Percentiles rank a stretch among this genome's conserved stretches.
These are phyloP conservation scores for Drosophila parthenogenetica DNA, from an alignment of 2,888 invertebrate species.

Conservation along the genomic window DNA sequence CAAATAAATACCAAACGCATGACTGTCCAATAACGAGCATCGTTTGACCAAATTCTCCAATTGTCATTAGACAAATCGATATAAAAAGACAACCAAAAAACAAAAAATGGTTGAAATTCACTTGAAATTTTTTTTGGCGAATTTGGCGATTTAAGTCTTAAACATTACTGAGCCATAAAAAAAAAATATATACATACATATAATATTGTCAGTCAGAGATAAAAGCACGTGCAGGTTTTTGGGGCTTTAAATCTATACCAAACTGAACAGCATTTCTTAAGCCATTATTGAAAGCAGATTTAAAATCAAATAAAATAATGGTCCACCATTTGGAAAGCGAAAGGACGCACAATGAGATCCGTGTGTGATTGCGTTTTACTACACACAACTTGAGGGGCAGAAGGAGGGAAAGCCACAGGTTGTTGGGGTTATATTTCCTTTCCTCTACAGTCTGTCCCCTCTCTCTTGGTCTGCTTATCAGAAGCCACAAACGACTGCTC, in stretches of 20 bases:
- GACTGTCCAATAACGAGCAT: slow-evolving; percentile 32
- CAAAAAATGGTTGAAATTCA: slow-evolving; percentile 17
- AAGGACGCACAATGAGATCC: slow-evolving; percentile 58
- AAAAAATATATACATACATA: neutral
- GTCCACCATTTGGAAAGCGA: slow-evolving; percentile 36
- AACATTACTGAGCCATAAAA: slow-evolving; percentile 52
- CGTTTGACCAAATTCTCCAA: slow-evolving; percentile 20
- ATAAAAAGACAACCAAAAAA: slow-evolving; percentile 10
- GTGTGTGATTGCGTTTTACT: slow-evolving; percentile 69
- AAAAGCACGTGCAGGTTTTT: slow-evolving; percentile 41
- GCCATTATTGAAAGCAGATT: slow-evolving; percentile 61
- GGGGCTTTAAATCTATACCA: slow-evolving; percentile 5
- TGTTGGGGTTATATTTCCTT: slow-evolving; percentile 30
- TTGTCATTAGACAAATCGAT: slow-evolving; percentile 32
- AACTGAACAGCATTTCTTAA: slow-evolving; percentile 25
- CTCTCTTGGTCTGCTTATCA: slow-evolving; percentile 57
- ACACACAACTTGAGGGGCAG: slow-evolving; percentile 18
- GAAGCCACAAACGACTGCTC: slow-evolving; percentile 29
- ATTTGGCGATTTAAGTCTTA: neutral
- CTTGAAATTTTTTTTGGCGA: slow-evolving; percentile 5
- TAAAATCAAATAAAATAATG: slow-evolving; percentile 75
- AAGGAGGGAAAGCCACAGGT: slow-evolving; percentile 61
- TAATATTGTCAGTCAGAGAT: slow-evolving; percentile 40
- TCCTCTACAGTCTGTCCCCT: neutral
- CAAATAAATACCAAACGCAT: slow-evolving; percentile 29